Conservation (phyloP, 2,888 invertebrate species). For the Oscheius sp. region DNA sequence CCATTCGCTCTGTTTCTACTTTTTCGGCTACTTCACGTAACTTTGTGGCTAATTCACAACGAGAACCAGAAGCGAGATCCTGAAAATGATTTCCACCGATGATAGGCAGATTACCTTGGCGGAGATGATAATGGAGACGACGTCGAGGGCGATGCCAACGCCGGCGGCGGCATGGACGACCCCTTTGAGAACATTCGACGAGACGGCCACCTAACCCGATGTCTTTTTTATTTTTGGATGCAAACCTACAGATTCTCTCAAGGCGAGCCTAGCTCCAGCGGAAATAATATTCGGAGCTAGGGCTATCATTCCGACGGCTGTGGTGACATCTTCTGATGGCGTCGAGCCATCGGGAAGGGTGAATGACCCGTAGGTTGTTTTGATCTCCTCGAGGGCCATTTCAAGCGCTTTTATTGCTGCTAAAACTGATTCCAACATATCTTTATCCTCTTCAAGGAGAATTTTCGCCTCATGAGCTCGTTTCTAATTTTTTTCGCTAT, state of each 20-base stretch:
- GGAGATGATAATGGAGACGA: conserved; percentile 45
- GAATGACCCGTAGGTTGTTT: not conserved
- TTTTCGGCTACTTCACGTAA: conserved; percentile 41
- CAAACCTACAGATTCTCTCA: conserved; percentile 14
- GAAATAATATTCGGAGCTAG: conserved; percentile 11
- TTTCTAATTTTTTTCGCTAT: no score
- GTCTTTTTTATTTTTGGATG: no score
- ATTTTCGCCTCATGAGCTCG: conserved; percentile 14
- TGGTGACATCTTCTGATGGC: not conserved
- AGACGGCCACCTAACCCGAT: conserved; percentile 34
- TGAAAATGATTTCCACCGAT: not conserved
- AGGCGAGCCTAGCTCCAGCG: conserved; percentile 21
- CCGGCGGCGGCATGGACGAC: conserved; percentile 54
- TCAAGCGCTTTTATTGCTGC: conserved; percentile 11
- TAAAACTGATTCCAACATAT: conserved; percentile 6
- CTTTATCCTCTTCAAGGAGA: conserved; percentile 22
- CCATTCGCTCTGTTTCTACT: conserved; percentile 46
- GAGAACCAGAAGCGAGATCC: conserved; percentile 37
- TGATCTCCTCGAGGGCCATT: conserved; percentile 3
- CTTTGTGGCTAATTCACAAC: conserved; percentile 43
- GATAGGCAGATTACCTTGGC: conserved; percentile 35
- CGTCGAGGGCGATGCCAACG: conserved; percentile 52
- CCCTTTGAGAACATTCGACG: conserved; percentile 50
- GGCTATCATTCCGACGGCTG: conserved; percentile 2
- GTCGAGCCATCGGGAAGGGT: not conserved